These are phyloP conservation scores for Catocala sponsa DNA, from an alignment of 2,888 invertebrate genomes.

Conservation along the genomic window DNA sequence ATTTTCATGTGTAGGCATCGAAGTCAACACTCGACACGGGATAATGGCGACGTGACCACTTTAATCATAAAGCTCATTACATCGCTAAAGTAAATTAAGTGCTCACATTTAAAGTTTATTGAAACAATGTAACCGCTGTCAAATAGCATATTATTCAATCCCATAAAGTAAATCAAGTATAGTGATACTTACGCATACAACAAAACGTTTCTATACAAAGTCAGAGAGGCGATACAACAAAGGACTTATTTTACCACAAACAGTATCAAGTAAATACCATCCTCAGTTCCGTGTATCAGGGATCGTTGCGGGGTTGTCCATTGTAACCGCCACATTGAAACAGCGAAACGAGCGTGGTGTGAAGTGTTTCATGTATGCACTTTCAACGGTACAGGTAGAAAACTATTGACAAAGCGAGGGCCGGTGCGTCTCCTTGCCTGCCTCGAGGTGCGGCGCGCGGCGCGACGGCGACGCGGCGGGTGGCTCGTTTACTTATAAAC, in stretches of 20 bases:
- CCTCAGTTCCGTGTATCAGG: constrained; percentile 43
- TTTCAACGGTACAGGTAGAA: constrained; percentile 53
- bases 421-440: constrained; percentile 22
- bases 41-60: too few relatives aligned
- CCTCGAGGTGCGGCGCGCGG: constrained; percentile 42
- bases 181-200: not conserved
- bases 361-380: constrained; percentile 40
- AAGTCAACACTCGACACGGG: too few relatives aligned
- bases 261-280: constrained; percentile 34
- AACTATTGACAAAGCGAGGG: constrained; percentile 49
- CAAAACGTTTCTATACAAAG: not conserved
- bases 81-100: too few relatives aligned
- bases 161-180: not conserved
- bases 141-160: too few relatives aligned
- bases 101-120: too few relatives aligned
- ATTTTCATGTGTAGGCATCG: too few relatives aligned
- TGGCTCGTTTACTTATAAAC: constrained; percentile 35
- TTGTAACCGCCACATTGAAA: constrained; percentile 49
- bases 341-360: constrained; percentile 47
- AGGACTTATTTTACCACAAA: constrained; percentile 22
- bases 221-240: constrained; percentile 8
- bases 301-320: constrained; percentile 32
- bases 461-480: constrained; percentile 33
- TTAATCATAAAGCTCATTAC: too few relatives aligned
- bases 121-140: too few relatives aligned